A percentile compares a stretch with the other conserved stretches of the same genome.
Evolutionary conservation across 1,140 invertebrate species (phyloP).

Genomic region (Drosophila setifemur): DNA sequence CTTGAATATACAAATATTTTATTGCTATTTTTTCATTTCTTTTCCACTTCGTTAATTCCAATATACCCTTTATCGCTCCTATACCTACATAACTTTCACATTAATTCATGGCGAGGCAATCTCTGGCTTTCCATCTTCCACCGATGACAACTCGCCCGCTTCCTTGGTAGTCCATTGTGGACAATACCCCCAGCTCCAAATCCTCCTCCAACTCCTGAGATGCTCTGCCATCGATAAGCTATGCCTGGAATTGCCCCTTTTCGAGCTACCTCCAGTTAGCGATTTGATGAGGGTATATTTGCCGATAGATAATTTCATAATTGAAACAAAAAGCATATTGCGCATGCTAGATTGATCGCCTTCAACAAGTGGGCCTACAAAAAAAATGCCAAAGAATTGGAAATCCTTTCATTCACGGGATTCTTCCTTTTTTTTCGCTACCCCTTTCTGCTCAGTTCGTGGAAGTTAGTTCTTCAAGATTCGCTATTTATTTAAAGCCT

Average conservation of each 20-base stretch:
- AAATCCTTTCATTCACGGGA: slow-evolving; percentile 48
- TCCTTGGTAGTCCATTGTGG: slow-evolving; percentile 58
- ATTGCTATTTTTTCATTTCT: background rate
- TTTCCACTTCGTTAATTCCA: background rate
- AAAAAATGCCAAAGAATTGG: slow-evolving; percentile 35
- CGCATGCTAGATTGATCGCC: slow-evolving; percentile 64
- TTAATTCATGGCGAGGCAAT: slow-evolving; percentile 51
- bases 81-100: slow-evolving; percentile 15
- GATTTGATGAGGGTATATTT: slow-evolving; percentile 63
- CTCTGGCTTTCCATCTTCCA: slow-evolving; percentile 2
- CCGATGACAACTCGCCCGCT: slow-evolving; percentile 53
- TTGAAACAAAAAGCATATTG: slow-evolving; percentile 61
- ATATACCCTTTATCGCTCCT: background rate
- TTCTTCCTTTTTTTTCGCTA: slow-evolving; percentile 24
- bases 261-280: slow-evolving; percentile 55
- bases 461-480: slow-evolving; percentile 66
- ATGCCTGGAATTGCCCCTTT: slow-evolving; percentile 29
- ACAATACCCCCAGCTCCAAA: slow-evolving; percentile 7
- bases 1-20: too few species aligned
- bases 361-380: background rate
- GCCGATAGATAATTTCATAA: slow-evolving; percentile 44
- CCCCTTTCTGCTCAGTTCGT: slow-evolving; percentile 47
- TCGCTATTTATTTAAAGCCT: slow-evolving; percentile 59
- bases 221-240: slow-evolving; percentile 50
- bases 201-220: slow-evolving; percentile 15